Conservation (phyloP, 1,140 invertebrate genomes). For the Bemisia tabaci region DNA sequence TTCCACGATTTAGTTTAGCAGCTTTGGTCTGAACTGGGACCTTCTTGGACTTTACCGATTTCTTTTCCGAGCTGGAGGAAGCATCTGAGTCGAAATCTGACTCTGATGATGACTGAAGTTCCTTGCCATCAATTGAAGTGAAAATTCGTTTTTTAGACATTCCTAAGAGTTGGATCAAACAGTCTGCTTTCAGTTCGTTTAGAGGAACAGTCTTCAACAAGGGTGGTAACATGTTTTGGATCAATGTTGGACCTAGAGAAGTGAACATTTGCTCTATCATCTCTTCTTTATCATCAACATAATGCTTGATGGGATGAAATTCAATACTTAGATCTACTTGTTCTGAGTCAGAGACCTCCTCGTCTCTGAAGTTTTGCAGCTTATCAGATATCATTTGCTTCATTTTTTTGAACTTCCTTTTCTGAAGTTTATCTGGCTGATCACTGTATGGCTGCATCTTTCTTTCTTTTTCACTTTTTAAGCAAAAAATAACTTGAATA, state of each 20-base stretch:
- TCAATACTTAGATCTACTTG: conserved; percentile 17
- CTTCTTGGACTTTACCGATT: too few species aligned
- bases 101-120: conserved; percentile 15
- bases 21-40: not conserved
- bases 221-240: conserved; percentile 24
- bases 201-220: conserved; percentile 20
- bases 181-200: conserved; percentile 25
- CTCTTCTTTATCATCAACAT: conserved; percentile 21
- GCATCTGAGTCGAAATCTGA: conserved; percentile 6
- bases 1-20: not conserved
- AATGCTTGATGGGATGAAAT: conserved; percentile 23
- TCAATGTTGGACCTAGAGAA: conserved; percentile 18
- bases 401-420: too few species aligned
- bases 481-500: too few species aligned
- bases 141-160: conserved; percentile 25
- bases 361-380: too few species aligned
- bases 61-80: too few species aligned
- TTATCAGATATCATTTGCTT: too few species aligned
- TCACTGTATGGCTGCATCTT: too few species aligned
- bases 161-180: conserved; percentile 25
- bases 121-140: conserved; percentile 22
- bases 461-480: too few species aligned
- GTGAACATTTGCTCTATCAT: conserved; percentile 27
- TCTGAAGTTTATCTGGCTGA: too few species aligned
- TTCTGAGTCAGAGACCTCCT: conserved; percentile 17